A percentile compares a stretch with the other conserved stretches of the same genome.
These are phyloP conservation scores for Diacarnus erythraeanus DNA, from an alignment of 37 sponge, comb jelly and placozoan species.

Conservation along the genomic window DNA sequence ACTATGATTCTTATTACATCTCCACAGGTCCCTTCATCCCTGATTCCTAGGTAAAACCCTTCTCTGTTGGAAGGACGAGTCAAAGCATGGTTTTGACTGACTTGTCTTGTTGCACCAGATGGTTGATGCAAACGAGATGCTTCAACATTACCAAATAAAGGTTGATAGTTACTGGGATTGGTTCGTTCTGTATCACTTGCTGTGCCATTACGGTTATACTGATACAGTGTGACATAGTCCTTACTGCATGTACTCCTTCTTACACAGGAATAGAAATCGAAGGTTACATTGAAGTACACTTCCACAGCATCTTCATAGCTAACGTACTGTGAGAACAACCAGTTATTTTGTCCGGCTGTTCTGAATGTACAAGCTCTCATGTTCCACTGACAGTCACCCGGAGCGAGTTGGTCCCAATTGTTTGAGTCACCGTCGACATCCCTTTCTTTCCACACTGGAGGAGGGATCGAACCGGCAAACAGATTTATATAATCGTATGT, in stretches of 20 bases:
- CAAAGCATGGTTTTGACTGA: neutral
- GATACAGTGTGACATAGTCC: neutral
- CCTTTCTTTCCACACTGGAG: neutral
- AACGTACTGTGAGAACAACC: conserved; percentile 13
- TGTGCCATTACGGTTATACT: neutral
- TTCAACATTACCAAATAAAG: neutral
- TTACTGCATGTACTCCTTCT: neutral
- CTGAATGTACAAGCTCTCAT: neutral
- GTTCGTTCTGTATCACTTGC: neutral
- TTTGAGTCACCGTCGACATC: too few relatives aligned
- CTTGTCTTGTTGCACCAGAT: too few relatives aligned
- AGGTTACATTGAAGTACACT: conserved; percentile 6
- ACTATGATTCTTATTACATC: neutral
- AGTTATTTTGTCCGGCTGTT: conserved; percentile 4
- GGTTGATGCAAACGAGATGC: neutral
- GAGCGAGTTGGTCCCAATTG: neutral
- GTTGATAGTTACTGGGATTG: neutral
- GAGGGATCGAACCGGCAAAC: neutral
- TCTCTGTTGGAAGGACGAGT: neutral
- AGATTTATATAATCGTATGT: neutral
- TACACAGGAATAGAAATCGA: too few relatives aligned
- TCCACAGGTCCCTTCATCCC: conserved; percentile 4
- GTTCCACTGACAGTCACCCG: neutral
- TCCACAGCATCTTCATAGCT: neutral
- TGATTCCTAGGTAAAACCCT: conserved; percentile 8